phyloP scores from a whole-genome alignment of 2,113 vertebrate genomes.

The Suricata suricatta region DNA sequence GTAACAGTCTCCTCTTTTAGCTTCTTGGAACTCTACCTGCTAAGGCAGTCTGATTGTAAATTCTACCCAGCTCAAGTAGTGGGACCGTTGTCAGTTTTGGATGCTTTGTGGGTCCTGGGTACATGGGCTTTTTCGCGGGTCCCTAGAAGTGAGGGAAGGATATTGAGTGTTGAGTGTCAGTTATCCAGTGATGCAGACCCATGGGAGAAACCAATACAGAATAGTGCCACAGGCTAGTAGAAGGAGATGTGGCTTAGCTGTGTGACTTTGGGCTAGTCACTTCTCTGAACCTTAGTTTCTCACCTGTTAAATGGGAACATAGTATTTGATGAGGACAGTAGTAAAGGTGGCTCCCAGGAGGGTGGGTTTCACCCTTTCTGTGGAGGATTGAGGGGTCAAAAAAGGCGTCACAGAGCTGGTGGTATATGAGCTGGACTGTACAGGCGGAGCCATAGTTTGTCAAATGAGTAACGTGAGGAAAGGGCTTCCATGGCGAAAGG shows the following conservation, averaged over 20 bases:
- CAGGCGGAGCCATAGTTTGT: background rate
- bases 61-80: background rate
- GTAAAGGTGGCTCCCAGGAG: background rate
- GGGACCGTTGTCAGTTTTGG: background rate
- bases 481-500: background rate
- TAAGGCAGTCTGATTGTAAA: conserved; percentile 6
- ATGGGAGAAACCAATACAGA: background rate
- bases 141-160: background rate
- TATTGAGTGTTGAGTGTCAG: background rate
- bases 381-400: background rate
- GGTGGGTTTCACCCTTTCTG: background rate
- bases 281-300: background rate
- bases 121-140: background rate
- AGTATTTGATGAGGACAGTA: background rate
- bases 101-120: background rate
- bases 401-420: background rate
- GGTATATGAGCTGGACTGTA: background rate
- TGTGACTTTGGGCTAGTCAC: background rate
- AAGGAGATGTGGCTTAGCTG: background rate
- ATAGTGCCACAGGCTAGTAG: background rate
- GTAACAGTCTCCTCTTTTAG: background rate
- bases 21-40: background rate
- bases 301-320: background rate
- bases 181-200: background rate
- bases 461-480: background rate